Percentiles rank a stretch among this genome's conserved stretches.
Conservation (phyloP, 2,113 vertebrate species). For the Corynorhinus townsendii region DNA sequence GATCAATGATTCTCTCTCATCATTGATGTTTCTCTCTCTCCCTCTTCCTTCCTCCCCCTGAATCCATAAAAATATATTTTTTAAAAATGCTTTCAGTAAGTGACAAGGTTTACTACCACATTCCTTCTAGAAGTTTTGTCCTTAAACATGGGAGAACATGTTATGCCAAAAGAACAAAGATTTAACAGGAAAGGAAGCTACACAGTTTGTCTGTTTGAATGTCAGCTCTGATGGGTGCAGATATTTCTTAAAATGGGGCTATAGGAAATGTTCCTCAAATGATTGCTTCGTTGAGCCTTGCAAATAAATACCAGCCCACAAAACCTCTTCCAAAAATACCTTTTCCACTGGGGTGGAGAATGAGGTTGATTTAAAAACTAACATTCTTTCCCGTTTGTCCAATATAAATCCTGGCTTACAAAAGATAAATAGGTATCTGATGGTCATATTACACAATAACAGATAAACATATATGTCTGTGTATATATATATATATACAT, state of each 20-base stretch:
- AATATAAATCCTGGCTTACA: background rate
- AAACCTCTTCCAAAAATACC: background rate
- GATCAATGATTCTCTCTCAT: too few relatives aligned
- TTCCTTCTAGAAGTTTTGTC: background rate
- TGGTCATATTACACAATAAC: background rate
- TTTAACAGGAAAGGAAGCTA: background rate
- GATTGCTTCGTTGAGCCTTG: background rate
- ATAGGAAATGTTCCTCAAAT: background rate
- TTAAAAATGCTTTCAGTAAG: background rate
- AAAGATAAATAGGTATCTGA: background rate
- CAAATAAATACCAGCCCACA: conserved; percentile 6
- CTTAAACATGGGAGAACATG: background rate
- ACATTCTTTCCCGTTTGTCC: background rate
- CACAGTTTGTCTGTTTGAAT: background rate
- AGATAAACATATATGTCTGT: background rate
- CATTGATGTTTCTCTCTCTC: too few relatives aligned
- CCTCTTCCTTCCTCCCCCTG: too few relatives aligned
- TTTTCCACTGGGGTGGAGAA: background rate
- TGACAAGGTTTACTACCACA: background rate
- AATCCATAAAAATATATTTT: too few relatives aligned
- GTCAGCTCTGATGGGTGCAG: background rate
- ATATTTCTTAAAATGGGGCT: conserved; percentile 15
- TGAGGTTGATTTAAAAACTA: background rate
- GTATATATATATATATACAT: background rate
- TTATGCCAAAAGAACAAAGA: background rate